phyloP scores from a whole-genome alignment of 92 coral and sea anemone species.

The Pocillopora grandis region DNA sequence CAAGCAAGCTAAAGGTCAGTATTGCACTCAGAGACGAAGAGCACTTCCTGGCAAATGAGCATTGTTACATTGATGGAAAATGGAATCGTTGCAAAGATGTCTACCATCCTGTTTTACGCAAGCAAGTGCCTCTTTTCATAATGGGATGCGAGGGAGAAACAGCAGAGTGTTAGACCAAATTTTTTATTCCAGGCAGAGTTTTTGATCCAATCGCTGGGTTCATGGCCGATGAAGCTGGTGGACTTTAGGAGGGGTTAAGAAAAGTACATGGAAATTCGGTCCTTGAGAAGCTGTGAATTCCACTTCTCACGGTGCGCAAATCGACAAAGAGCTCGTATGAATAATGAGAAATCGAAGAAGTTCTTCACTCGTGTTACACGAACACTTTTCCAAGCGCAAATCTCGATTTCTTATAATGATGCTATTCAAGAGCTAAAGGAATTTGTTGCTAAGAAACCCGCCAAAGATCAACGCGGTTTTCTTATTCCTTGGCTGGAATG shows the following conservation, averaged over 20 bases:
- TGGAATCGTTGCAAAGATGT: background rate
- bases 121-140: background rate
- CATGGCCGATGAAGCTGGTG: background rate
- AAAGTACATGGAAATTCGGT: conserved; percentile 23
- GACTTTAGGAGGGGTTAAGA: conserved; percentile 27
- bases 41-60: background rate
- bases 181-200: background rate
- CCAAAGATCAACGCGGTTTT: background rate
- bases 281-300: conserved; percentile 32
- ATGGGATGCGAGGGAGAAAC: background rate
- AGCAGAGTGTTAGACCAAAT: background rate
- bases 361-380: background rate
- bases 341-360: background rate
- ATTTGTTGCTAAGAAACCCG: background rate
- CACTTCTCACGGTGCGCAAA: conserved; percentile 38
- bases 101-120: background rate
- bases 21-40: background rate
- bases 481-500: background rate
- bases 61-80: background rate
- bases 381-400: background rate
- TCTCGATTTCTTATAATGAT: conserved; percentile 3
- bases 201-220: background rate
- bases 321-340: conserved; percentile 15
- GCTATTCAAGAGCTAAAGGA: background rate
- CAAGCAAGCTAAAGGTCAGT: background rate